phyloP scores from a whole-genome alignment of 1,140 invertebrate genomes.

The Battus philenor region DNA sequence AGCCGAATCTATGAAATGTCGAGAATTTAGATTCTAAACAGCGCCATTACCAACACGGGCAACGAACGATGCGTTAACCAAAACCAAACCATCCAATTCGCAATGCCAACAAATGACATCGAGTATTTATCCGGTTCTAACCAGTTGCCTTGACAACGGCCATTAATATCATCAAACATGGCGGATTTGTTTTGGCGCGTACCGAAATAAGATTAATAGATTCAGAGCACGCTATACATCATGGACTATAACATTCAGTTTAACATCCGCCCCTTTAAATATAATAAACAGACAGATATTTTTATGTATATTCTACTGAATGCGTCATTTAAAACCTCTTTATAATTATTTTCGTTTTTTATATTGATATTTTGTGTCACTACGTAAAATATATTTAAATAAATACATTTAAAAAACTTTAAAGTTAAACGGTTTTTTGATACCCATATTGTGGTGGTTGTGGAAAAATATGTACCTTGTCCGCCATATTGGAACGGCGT shows the following conservation, averaged over 20 bases:
- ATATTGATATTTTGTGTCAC: too few species aligned
- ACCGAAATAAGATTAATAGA: conserved; percentile 59
- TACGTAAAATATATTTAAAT: too few species aligned
- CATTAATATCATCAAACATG: conserved; percentile 50
- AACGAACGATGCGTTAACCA: conserved; percentile 15
- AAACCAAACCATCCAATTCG: conserved; percentile 19
- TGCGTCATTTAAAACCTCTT: too few species aligned
- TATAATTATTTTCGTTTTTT: too few species aligned
- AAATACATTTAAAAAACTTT: too few species aligned
- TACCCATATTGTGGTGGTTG: too few species aligned
- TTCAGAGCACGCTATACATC: conserved; percentile 44
- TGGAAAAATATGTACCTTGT: too few species aligned
- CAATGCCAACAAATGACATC: conserved; percentile 30
- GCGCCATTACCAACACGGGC: not conserved
- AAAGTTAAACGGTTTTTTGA: too few species aligned
- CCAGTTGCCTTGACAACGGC: conserved; percentile 47
- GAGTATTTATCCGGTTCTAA: conserved; percentile 38
- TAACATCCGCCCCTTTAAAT: not conserved
- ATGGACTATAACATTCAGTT: conserved; percentile 26
- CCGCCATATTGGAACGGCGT: too few species aligned
- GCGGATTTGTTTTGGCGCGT: conserved; percentile 56
- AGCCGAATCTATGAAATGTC: not conserved
- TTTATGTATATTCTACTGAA: too few species aligned
- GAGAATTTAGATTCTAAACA: not conserved
- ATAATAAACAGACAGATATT: too few species aligned